Evolutionary conservation across 2,113 vertebrate genomes (phyloP).

Genomic region (Marmota monax): DNA sequence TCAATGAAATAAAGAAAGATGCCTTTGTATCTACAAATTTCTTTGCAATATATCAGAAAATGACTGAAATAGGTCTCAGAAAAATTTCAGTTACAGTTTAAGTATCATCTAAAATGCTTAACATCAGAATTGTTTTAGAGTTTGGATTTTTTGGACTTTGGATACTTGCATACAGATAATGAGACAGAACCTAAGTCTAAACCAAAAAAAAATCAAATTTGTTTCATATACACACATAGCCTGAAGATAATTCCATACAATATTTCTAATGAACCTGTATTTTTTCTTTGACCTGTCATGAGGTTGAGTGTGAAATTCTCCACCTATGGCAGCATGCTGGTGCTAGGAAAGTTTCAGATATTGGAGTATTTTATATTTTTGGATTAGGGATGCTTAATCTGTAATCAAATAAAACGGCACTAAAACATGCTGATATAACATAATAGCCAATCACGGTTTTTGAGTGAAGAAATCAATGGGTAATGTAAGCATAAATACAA

Average conservation of each 20-base stretch:
- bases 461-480: not conserved
- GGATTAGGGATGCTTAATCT: not conserved
- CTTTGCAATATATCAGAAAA: not conserved
- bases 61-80: not conserved
- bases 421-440: not conserved
- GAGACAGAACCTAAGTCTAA: not conserved
- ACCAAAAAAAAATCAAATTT: not conserved
- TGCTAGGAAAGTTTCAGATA: not conserved
- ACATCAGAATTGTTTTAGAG: not conserved
- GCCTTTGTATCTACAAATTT: slow-evolving; percentile 25
- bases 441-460: not conserved
- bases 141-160: not conserved
- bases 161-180: not conserved
- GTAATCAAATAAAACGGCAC: not conserved
- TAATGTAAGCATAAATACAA: not conserved
- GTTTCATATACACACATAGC: not conserved
- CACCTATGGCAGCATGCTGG: not conserved
- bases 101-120: not conserved
- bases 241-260: not conserved
- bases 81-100: not conserved
- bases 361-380: not conserved
- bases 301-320: not conserved
- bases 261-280: not conserved
- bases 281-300: not conserved
- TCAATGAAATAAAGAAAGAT: not conserved